These are phyloP conservation scores for Percopsis transmontana DNA, from an alignment of 2,113 vertebrate species.

Conservation along the genomic window DNA sequence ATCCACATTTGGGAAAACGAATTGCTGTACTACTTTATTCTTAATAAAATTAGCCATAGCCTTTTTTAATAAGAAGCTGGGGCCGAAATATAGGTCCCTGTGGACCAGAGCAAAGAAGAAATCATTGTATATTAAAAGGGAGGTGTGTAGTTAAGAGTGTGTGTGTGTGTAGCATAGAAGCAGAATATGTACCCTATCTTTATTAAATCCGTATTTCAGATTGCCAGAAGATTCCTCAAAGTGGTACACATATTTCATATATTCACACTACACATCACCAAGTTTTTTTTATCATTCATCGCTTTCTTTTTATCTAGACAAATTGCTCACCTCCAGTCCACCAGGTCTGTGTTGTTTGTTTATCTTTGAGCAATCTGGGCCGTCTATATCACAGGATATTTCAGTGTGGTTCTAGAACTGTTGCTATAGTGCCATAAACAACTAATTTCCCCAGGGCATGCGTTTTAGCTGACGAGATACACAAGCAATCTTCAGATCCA, in stretches of 20 bases:
- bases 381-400: conserved; percentile 22
- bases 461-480: conserved; percentile 22
- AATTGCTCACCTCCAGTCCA: conserved; percentile 6
- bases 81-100: conserved; percentile 19
- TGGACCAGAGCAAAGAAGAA: conserved; percentile 24
- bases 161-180: background rate
- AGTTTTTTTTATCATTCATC: conserved; percentile 17
- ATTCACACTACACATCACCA: conserved; percentile 9
- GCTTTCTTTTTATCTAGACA: conserved; percentile 6
- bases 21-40: conserved; percentile 11
- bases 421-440: conserved; percentile 29
- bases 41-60: conserved; percentile 16
- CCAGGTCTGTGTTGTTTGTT: conserved; percentile 3
- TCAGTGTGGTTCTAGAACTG: conserved; percentile 17
- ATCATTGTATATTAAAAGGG: conserved; percentile 41
- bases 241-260: conserved; percentile 32
- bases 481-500: conserved; percentile 23
- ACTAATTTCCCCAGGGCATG: conserved; percentile 32
- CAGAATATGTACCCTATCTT: conserved; percentile 39
- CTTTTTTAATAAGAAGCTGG: conserved; percentile 40
- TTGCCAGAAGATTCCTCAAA: conserved; percentile 13
- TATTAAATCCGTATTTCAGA: conserved; percentile 56
- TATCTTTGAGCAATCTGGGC: conserved; percentile 17
- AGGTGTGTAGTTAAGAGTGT: conserved; percentile 27
- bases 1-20: background rate